Evolutionary conservation across 1,140 invertebrate species (phyloP).

Genomic region (Drosophila arawakana): DNA sequence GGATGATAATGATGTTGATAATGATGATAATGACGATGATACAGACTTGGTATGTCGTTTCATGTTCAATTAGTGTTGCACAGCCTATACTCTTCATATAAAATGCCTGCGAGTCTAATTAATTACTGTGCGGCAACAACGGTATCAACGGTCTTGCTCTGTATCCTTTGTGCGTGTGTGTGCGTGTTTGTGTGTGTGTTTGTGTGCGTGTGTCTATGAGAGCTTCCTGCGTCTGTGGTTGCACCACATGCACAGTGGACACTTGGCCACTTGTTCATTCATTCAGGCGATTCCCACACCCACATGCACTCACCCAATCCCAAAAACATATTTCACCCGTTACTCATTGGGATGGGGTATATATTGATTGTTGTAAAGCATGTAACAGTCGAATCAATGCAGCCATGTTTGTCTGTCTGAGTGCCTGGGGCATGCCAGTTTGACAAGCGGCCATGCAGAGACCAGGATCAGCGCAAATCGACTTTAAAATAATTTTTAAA

Average conservation of each 20-base stretch:
- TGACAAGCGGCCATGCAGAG: too few species aligned
- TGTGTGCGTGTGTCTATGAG: neutral
- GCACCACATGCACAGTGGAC: neutral
- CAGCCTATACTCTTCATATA: conserved; percentile 61
- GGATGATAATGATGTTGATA: conserved; percentile 22
- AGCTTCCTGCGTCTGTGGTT: conserved; percentile 5
- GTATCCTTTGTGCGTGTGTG: neutral
- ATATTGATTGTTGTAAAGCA: too few species aligned
- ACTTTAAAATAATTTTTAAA: too few species aligned
- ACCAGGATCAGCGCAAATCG: too few species aligned
- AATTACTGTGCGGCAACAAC: conserved; percentile 50
- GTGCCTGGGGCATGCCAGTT: too few species aligned
- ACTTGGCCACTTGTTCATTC: conserved; percentile 9
- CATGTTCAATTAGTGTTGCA: conserved; percentile 78
- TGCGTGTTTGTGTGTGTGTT: too few species aligned
- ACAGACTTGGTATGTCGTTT: conserved; percentile 49
- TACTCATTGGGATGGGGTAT: too few species aligned
- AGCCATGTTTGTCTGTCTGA: too few species aligned
- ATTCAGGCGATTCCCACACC: neutral
- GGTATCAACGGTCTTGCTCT: neutral
- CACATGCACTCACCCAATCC: too few species aligned
- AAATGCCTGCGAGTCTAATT: conserved; percentile 82
- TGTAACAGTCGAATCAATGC: too few species aligned
- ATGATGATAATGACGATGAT: conserved; percentile 1
- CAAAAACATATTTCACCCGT: too few species aligned